Conservation (phyloP, 2,888 invertebrate species). For the Dromius quadrimaculatus region DNA sequence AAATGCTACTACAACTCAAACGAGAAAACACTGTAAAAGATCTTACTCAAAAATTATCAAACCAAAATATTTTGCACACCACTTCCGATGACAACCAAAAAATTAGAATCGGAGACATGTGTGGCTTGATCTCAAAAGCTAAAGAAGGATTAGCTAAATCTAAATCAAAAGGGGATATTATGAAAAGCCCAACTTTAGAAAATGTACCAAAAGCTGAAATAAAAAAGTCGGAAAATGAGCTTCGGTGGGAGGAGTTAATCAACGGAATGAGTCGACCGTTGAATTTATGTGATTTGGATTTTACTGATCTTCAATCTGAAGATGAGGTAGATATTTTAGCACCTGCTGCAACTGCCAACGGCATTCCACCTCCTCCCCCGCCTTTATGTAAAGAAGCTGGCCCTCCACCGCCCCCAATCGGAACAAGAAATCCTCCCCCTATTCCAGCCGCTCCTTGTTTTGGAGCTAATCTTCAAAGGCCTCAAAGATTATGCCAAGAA, state of each 20-base stretch:
- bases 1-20: slow-evolving; percentile 77
- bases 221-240: slow-evolving; percentile 92
- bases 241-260: slow-evolving; percentile 95
- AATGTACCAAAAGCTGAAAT: slow-evolving; percentile 76
- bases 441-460: slow-evolving; percentile 68
- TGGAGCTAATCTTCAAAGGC: slow-evolving; percentile 61
- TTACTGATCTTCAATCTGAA: slow-evolving; percentile 90
- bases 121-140: slow-evolving; percentile 91
- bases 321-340: slow-evolving; percentile 87
- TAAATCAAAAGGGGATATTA: slow-evolving; percentile 83
- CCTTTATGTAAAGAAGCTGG: slow-evolving; percentile 69
- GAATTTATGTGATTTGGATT: slow-evolving; percentile 94
- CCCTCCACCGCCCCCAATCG: slow-evolving; percentile 69
- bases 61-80: slow-evolving; percentile 73
- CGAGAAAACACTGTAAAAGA: slow-evolving; percentile 91
- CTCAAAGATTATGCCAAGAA: slow-evolving; percentile 52
- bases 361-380: slow-evolving; percentile 84
- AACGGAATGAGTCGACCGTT: slow-evolving; percentile 78
- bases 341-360: slow-evolving; percentile 75
- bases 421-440: slow-evolving; percentile 67
- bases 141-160: slow-evolving; percentile 92
- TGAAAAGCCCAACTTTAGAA: slow-evolving; percentile 79
- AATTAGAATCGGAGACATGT: slow-evolving; percentile 82
- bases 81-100: slow-evolving; percentile 72
- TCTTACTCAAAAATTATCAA: slow-evolving; percentile 85